A percentile compares a stretch with the other conserved stretches of the same genome.
These are phyloP conservation scores for Caradrina kadenii DNA, from an alignment of 2,888 invertebrate species.

Conservation along the genomic window DNA sequence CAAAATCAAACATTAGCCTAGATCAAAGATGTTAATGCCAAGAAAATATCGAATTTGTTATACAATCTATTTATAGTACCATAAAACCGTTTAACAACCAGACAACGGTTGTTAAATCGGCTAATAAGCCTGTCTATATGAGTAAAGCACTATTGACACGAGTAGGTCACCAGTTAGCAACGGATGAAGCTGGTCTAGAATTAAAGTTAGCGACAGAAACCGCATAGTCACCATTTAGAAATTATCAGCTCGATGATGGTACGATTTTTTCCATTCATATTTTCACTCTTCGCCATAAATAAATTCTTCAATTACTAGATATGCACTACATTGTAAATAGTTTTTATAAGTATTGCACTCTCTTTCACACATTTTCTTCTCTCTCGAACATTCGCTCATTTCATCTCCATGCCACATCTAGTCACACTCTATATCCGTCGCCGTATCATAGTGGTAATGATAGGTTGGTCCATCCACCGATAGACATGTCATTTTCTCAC, in stretches of 20 bases:
- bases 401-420: slow-evolving; percentile 71
- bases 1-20: slow-evolving; percentile 9
- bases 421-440: slow-evolving; percentile 67
- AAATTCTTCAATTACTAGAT: not conserved
- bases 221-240: not conserved
- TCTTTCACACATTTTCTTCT: slow-evolving; percentile 18
- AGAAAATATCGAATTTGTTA: slow-evolving; percentile 18
- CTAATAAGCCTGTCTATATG: slow-evolving; percentile 45
- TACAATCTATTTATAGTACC: slow-evolving; percentile 6
- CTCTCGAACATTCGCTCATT: slow-evolving; percentile 27
- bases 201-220: slow-evolving; percentile 8
- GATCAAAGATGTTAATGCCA: slow-evolving; percentile 3
- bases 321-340: not conserved
- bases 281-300: not conserved
- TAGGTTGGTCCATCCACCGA: slow-evolving; percentile 75
- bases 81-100: slow-evolving; percentile 31
- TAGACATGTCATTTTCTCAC: slow-evolving; percentile 87
- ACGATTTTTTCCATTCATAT: not conserved
- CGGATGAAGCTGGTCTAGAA: slow-evolving; percentile 20
- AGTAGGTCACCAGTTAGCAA: slow-evolving; percentile 33
- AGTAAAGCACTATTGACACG: slow-evolving; percentile 24
- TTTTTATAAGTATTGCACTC: not conserved
- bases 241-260: not conserved
- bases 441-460: slow-evolving; percentile 76
- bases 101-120: slow-evolving; percentile 30